Evolutionary conservation across 2,888 invertebrate genomes (phyloP).

Genomic region (Aporophyla nigra): DNA sequence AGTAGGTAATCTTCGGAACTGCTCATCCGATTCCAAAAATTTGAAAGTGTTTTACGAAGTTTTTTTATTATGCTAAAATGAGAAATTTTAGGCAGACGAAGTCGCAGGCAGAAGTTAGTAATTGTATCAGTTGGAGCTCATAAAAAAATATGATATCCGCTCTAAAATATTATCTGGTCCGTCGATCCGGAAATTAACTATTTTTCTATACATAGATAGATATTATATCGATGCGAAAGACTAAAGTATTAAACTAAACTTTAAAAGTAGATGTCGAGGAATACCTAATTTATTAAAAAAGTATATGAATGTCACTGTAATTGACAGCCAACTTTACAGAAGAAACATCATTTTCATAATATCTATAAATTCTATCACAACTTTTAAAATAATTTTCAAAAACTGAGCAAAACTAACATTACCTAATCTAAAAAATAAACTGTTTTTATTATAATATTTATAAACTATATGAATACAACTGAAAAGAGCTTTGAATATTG

Average conservation of each 20-base stretch:
- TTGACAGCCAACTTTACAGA: conserved; percentile 36
- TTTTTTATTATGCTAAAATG: too few relatives aligned
- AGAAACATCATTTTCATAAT: conserved; percentile 43
- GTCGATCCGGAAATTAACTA: neutral
- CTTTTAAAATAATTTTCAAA: conserved; percentile 53
- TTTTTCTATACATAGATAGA: neutral
- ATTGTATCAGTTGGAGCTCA: neutral
- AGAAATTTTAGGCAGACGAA: too few relatives aligned
- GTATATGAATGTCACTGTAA: neutral
- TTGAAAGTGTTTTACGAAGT: too few relatives aligned
- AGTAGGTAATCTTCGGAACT: too few relatives aligned
- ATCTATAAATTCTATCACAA: conserved; percentile 64
- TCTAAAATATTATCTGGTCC: neutral
- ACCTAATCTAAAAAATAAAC: conserved; percentile 57
- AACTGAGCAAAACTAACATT: conserved; percentile 68
- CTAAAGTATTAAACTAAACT: neutral
- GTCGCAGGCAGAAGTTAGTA: too few relatives aligned
- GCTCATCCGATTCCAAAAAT: too few relatives aligned
- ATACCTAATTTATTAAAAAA: too few relatives aligned
- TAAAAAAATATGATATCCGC: neutral
- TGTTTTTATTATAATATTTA: conserved; percentile 39
- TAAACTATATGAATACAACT: conserved; percentile 66
- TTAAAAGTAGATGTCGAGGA: too few relatives aligned
- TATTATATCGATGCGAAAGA: neutral
- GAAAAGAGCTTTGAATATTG: conserved; percentile 59